Conservation (phyloP, 2,113 vertebrate genomes). For the Macquaria ambigua region DNA sequence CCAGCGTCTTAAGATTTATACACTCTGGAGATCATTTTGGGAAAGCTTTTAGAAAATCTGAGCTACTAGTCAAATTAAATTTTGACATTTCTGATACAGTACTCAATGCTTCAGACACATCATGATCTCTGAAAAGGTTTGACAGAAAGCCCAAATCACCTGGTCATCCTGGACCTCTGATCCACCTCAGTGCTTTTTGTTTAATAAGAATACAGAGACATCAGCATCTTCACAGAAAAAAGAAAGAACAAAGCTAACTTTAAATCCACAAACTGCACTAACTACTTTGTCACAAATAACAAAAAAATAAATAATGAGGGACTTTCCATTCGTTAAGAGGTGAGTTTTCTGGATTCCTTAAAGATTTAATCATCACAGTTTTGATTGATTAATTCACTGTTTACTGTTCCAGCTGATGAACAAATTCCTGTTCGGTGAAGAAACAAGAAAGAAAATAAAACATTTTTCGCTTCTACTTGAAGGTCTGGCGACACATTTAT, state of each 20-base stretch:
- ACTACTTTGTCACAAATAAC: too few species aligned
- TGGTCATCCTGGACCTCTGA: not conserved
- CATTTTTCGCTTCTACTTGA: not conserved
- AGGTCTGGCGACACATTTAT: not conserved
- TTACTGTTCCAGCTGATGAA: not conserved
- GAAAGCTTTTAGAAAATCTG: too few species aligned
- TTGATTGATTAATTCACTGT: not conserved
- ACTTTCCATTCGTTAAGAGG: too few species aligned
- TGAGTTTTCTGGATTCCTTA: too few species aligned
- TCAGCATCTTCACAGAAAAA: too few species aligned
- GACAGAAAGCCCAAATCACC: too few species aligned
- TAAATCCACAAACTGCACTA: not conserved
- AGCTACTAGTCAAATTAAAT: not conserved
- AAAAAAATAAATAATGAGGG: too few species aligned
- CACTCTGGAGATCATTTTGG: too few species aligned
- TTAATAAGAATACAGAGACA: too few species aligned
- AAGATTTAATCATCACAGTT: not conserved
- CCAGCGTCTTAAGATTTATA: not conserved
- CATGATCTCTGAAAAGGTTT: too few species aligned
- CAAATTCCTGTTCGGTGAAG: not conserved
- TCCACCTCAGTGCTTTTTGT: not conserved
- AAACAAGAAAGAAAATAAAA: not conserved
- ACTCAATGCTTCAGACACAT: too few species aligned
- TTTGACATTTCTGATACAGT: not conserved
- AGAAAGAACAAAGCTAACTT: not conserved